These are phyloP conservation scores for Oscheius sp. DNA, from an alignment of 2,888 invertebrate genomes.

Conservation along the genomic window DNA sequence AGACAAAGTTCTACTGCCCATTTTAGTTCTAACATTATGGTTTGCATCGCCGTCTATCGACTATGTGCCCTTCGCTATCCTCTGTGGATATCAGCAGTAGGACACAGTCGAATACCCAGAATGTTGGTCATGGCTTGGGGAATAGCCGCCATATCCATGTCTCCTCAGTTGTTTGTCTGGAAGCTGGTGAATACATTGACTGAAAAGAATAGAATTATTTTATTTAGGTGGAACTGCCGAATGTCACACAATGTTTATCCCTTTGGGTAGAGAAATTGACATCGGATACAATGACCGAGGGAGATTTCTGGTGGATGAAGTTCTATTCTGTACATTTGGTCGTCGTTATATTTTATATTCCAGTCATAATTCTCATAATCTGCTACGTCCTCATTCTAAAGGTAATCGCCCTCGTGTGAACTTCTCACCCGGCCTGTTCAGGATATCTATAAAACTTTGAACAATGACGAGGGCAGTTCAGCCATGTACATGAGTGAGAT, in stretches of 20 bases:
- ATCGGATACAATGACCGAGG: constrained; percentile 31
- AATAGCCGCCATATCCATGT: constrained; percentile 50
- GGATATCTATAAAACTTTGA: constrained; percentile 62
- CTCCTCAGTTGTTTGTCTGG: constrained; percentile 62
- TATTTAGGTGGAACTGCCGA: constrained; percentile 43
- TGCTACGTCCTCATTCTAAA: constrained; percentile 63
- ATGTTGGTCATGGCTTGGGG: constrained; percentile 58
- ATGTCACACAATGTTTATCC: constrained; percentile 56
- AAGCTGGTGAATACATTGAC: constrained; percentile 37
- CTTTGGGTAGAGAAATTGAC: constrained; percentile 51
- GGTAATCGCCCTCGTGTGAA: constrained; percentile 31
- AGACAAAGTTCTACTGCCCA: too few relatives aligned
- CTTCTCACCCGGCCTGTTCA: constrained; percentile 23
- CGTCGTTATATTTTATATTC: constrained; percentile 60
- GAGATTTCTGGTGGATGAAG: constrained; percentile 45
- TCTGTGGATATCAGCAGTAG: constrained; percentile 59
- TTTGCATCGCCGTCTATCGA: constrained; percentile 66
- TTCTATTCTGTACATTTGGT: constrained; percentile 50
- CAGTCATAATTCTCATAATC: constrained; percentile 54
- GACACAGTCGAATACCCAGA: constrained; percentile 51
- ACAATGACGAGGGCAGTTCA: constrained; percentile 54
- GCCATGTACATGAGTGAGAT: constrained; percentile 57
- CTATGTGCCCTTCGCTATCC: constrained; percentile 61
- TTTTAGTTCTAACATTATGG: constrained; percentile 64
- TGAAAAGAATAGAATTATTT: not conserved